Evolutionary conservation across 2,113 vertebrate species (phyloP).

Genomic region (Halcyon senegalensis): DNA sequence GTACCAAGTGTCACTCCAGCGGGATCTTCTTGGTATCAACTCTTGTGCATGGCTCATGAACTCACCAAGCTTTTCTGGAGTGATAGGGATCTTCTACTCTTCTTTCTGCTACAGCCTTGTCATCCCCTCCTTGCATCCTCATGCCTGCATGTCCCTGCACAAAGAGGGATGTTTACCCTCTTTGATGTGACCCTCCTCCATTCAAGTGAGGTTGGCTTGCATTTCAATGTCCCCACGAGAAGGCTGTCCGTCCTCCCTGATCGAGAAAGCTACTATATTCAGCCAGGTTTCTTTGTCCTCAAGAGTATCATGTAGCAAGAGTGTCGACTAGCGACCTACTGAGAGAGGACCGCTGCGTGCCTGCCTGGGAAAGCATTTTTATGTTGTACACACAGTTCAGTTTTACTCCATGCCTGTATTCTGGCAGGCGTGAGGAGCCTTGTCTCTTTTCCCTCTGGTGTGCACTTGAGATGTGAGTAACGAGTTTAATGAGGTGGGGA

Average conservation of each 20-base stretch:
- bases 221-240: background rate
- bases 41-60: accelerated
- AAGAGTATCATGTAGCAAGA: background rate
- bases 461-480: background rate
- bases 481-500: background rate
- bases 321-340: background rate
- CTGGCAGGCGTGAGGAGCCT: background rate
- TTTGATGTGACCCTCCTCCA: background rate
- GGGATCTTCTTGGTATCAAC: accelerated
- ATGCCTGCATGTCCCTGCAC: accelerated
- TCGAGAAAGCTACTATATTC: background rate
- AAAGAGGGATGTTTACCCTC: background rate
- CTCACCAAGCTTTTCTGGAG: background rate
- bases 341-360: background rate
- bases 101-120: background rate
- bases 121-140: background rate
- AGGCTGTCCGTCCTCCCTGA: accelerated
- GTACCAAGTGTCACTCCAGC: background rate
- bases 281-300: background rate
- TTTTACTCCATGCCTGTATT: background rate
- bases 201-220: background rate
- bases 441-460: background rate
- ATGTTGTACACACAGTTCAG: background rate
- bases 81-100: background rate
- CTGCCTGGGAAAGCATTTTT: background rate